Base-by-base conservation (phyloP, 2,113 vertebrate genomes). In the Prunella himalayana region DNA sequence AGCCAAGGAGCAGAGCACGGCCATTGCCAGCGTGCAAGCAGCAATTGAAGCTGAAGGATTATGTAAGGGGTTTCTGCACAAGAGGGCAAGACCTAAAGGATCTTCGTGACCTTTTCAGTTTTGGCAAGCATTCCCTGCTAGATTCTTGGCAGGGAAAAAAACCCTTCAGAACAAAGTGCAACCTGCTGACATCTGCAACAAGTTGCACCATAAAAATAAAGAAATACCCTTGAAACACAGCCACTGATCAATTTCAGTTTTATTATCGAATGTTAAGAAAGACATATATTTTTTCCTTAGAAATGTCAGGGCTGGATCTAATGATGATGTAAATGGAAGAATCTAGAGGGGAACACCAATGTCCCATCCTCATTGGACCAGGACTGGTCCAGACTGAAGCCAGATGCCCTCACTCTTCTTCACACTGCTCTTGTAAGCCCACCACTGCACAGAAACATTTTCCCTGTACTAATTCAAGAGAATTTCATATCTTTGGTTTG, bases 321-420 rank as follows among this genome's bases (percentile, higher is more conserved):
- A 60, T n/a, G 5, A 86, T 70, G 24, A 25, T 6, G 4, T 39
- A 54, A 47, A 79, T 10, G 19, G n/a, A 71, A 50, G 10, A 35
- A 65, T 72, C 54, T 17, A 44, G 54, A 69, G 11, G 11, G 6
- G 23, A 82, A 33, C 22, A 37, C 9, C n/a, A 8, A 1, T 25
- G 14, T n/a, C 14, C 11, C 66, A 85, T 23, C 18, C 7, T 27
- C 10, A 3, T 1, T 24, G 22, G 28, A 60, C 10, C n/a, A n/a
- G n/a, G n/a, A n/a, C 17, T 21, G 6, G 10, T 41, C 25, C 18
- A 13, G 15, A 64, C 3, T 0, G 5, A 75, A 53, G 2, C 4
- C 28, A n/a, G 15, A 23, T 50, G 50, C 12, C 19, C 31, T 53
- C 13, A 11, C 49, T 39, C 7, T 41, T 51, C 44, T 31, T 25